Evolutionary conservation across 1,140 invertebrate species (phyloP).

Genomic region (Penaeus vannamei): DNA sequence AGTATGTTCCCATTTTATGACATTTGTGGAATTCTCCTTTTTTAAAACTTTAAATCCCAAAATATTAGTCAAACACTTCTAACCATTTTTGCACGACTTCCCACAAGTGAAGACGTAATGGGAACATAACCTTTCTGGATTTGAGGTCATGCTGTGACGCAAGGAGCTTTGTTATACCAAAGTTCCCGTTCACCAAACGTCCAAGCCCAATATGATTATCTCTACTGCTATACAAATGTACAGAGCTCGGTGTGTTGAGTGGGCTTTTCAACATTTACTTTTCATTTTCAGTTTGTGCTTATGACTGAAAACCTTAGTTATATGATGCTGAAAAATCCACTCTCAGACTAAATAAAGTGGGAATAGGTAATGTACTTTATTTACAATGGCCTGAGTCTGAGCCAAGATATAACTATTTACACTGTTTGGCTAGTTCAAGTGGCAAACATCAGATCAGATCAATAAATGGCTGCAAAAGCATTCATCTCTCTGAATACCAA

Average conservation of each 20-base stretch:
- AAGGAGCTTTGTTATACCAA: conserved; percentile 53
- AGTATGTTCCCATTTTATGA: neutral
- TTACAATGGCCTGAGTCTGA: conserved; percentile 61
- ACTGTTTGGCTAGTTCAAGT: conserved; percentile 59
- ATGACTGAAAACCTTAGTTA: conserved; percentile 16
- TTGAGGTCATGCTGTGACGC: conserved; percentile 19
- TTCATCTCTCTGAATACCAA: conserved; percentile 46
- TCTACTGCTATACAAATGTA: conserved; percentile 62
- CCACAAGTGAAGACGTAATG: neutral
- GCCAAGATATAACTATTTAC: conserved; percentile 58
- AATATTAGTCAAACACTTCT: too few relatives aligned
- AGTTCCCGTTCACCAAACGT: conserved; percentile 47
- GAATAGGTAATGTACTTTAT: conserved; percentile 54
- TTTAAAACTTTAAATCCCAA: too few relatives aligned
- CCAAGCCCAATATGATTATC: conserved; percentile 29
- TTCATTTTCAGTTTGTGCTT: neutral
- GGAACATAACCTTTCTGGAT: conserved; percentile 20
- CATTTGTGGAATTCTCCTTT: too few relatives aligned
- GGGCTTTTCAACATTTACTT: conserved; percentile 24
- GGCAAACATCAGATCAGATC: conserved; percentile 56
- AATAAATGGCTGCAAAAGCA: conserved; percentile 55
- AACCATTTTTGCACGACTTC: too few relatives aligned
- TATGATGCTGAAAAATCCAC: conserved; percentile 47
- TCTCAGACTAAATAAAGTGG: conserved; percentile 45
- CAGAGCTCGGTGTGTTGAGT: conserved; percentile 45